Evolutionary conservation across 2,888 invertebrate genomes (phyloP).

Genomic region (Diachrysia chrysitis): DNA sequence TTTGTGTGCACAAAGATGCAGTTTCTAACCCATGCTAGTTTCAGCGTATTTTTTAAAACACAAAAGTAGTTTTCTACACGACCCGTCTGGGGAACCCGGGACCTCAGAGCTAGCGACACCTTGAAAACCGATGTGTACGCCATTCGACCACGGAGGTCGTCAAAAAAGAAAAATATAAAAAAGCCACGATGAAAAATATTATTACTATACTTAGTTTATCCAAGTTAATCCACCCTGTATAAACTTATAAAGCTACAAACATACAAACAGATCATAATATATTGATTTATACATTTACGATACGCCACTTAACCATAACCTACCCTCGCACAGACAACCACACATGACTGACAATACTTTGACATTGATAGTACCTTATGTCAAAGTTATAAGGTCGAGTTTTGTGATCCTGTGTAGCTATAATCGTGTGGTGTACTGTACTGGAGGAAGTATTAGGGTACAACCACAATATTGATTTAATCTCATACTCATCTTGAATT

Average conservation of each 20-base stretch:
- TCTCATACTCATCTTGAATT: not conserved
- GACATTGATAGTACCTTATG: not conserved
- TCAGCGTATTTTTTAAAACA: too few species aligned
- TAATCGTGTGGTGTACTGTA: not conserved
- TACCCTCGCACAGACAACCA: conserved; percentile 20
- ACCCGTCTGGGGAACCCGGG: too few species aligned
- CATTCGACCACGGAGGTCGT: too few species aligned
- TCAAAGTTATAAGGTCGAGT: not conserved
- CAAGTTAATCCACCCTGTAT: not conserved
- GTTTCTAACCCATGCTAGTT: too few species aligned
- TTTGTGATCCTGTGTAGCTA: not conserved
- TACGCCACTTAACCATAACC: conserved; percentile 32
- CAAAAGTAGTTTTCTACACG: too few species aligned
- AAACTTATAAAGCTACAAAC: conserved; percentile 22
- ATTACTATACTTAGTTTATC: not conserved
- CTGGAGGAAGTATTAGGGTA: not conserved
- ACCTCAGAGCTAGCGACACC: too few species aligned
- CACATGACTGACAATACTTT: not conserved
- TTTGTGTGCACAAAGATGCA: too few species aligned
- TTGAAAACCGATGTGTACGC: too few species aligned
- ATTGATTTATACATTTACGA: conserved; percentile 43
- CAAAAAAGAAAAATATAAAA: too few species aligned
- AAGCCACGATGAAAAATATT: not conserved
- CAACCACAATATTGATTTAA: not conserved
- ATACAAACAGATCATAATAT: conserved; percentile 36